A percentile compares a stretch with the other conserved stretches of the same genome.
Evolutionary conservation across 2,797 vertebrate species (phyloP).

Genomic region (Moxostoma hubbsi): DNA sequence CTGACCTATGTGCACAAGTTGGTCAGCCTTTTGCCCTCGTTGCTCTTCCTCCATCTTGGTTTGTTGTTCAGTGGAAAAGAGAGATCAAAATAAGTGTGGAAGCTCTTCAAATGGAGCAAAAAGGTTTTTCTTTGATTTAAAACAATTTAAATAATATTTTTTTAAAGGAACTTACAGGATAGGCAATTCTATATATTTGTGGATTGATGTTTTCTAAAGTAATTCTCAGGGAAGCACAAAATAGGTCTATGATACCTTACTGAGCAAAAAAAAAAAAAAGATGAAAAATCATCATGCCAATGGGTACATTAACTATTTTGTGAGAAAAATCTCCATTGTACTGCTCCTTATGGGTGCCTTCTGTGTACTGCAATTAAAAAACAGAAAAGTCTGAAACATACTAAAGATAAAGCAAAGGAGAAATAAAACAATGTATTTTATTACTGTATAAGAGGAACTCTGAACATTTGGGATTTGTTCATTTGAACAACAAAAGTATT

Average conservation of each 20-base stretch:
- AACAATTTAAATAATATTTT: conserved; percentile 16
- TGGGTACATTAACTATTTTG: background rate
- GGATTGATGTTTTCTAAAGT: conserved; percentile 39
- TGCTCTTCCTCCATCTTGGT: conserved; percentile 76
- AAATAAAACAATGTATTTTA: conserved; percentile 14
- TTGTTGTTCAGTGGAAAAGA: conserved; percentile 80
- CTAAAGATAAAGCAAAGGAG: conserved; percentile 20
- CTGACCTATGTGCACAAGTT: conserved; percentile 19
- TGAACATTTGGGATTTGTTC: conserved; percentile 38
- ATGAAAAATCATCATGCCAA: background rate
- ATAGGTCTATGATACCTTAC: background rate
- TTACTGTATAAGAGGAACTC: conserved; percentile 31
- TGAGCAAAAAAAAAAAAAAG: conserved; percentile 10
- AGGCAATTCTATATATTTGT: conserved; percentile 3
- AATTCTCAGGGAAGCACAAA: conserved; percentile 31
- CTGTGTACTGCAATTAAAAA: conserved; percentile 25
- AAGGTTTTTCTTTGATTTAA: conserved; percentile 51
- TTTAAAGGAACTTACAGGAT: conserved; percentile 9
- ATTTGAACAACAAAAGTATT: conserved; percentile 65
- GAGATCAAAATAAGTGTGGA: conserved; percentile 82
- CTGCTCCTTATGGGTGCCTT: conserved; percentile 14
- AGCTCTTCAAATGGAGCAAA: conserved; percentile 78
- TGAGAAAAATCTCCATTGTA: conserved; percentile 14
- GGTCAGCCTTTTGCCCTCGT: conserved; percentile 57
- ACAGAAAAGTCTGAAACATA: conserved; percentile 10